Base-by-base conservation (phyloP, 1,140 invertebrate species). In the Zaprionus kolodkinae region DNA sequence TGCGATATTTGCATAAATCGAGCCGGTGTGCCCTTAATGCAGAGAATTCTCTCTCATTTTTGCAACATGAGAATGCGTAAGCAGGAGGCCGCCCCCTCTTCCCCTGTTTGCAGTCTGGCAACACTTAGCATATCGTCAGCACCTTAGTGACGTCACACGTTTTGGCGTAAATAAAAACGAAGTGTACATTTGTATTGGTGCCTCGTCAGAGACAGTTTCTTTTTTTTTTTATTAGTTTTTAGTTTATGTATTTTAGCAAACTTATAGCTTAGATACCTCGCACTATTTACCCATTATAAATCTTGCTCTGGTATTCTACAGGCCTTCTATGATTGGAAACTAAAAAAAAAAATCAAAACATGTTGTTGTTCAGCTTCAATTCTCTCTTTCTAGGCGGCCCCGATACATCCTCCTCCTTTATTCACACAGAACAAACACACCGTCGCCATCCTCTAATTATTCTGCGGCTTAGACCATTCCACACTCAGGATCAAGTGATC, bases 401-500 rank as follows among this genome's bases (percentile, higher is more conserved):
- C 43, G 38, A 35, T 35, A 13, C n/a, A 7, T 25, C 43, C 33
- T 50, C 30, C n/a, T 25, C 35, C 40, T 3, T 56, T 30, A n/a
- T n/a, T 2, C 25, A 57, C 56, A 60, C 64, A 54, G 17, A 40
- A 60, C 62, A 62, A 40, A 60, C 62, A 62, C 43, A 45, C 15
- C n/a, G 60, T 36, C 43, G 5, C 21, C 55, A 38, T 30, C 30
- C 33, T 13, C 76, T 87, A 92, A 62, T 92, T 92, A 73, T 78
- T 92, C 57, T 92, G 95, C 30, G 96, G 96, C 93, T 99, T 99
- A 3, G 99, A 99, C 99, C 99, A 99, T 94, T 99, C 99, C 17
- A 99, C 99, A 93, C 96, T 98, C 11, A 99, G 93, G 92, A 99
- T 99, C 62, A 99, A 95, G 94, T 99, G 98, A 94, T 99, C 98